Percentiles rank a stretch among this genome's conserved stretches.
phyloP scores from a whole-genome alignment of 2,888 invertebrate genomes.

The Hypercompe scribonia region DNA sequence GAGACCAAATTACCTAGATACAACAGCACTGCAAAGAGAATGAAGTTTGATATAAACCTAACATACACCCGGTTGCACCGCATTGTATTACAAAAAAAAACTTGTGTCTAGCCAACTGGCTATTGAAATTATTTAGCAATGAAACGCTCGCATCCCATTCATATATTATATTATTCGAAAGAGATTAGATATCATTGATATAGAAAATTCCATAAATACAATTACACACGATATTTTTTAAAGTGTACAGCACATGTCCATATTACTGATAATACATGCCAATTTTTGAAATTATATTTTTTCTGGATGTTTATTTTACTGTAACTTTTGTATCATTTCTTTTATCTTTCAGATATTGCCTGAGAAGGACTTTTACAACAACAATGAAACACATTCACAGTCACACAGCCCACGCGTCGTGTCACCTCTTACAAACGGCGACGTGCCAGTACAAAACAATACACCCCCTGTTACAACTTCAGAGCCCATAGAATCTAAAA shows the following conservation, averaged over 20 bases:
- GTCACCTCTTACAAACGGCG: constrained; percentile 53
- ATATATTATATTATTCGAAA: no score
- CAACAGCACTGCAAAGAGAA: no score
- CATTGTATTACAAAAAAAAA: no score
- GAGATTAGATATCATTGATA: no score
- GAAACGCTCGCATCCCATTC: no score
- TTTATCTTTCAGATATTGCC: constrained; percentile 63
- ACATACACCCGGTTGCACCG: no score
- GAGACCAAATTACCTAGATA: no score
- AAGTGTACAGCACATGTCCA: background rate
- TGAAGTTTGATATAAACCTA: no score
- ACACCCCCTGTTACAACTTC: constrained; percentile 18
- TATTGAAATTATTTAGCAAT: no score
- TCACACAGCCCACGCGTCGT: constrained; percentile 5
- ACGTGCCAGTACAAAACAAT: constrained; percentile 29
- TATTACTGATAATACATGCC: background rate
- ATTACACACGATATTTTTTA: background rate
- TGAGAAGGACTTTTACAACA: constrained; percentile 45
- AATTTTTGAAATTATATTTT: background rate
- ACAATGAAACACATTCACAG: constrained; percentile 14
- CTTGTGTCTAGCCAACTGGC: no score
- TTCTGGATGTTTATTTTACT: background rate
- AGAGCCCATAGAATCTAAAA: constrained; percentile 50
- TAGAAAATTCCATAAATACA: no score
- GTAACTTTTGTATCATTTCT: background rate